Evolutionary conservation across 2,888 invertebrate species (phyloP).

Genomic region (Hoplodrina blanda): DNA sequence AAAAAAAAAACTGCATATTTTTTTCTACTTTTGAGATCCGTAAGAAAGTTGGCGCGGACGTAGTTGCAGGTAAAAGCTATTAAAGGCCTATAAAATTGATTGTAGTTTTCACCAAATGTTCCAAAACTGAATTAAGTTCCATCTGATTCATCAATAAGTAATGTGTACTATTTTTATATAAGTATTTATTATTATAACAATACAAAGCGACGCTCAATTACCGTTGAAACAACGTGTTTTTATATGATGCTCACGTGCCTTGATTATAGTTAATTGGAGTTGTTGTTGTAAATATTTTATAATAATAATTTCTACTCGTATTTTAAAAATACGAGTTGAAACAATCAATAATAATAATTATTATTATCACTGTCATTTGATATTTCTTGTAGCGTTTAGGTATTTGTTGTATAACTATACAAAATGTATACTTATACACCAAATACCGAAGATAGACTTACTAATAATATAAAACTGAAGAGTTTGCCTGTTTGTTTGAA

Average conservation of each 20-base stretch:
- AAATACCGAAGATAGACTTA: too few relatives aligned
- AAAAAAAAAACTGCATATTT: too few relatives aligned
- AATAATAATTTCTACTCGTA: conserved; percentile 1
- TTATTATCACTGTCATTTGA: background rate
- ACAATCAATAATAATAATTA: background rate
- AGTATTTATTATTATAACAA: conserved; percentile 10
- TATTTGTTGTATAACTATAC: background rate
- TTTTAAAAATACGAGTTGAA: background rate
- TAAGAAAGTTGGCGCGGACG: too few relatives aligned
- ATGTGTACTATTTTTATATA: conserved; percentile 1
- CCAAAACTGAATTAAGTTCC: background rate
- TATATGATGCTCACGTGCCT: background rate
- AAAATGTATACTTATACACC: too few relatives aligned
- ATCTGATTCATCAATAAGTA: conserved; percentile 6
- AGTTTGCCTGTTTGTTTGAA: too few relatives aligned
- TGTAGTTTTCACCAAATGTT: background rate
- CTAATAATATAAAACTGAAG: too few relatives aligned
- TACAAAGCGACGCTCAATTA: conserved; percentile 41
- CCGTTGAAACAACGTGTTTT: conserved; percentile 23
- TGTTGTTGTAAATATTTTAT: background rate
- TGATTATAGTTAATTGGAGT: conserved; percentile 35
- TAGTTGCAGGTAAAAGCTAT: too few relatives aligned
- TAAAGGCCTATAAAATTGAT: background rate
- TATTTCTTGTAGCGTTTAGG: conserved; percentile 2
- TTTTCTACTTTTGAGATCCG: too few relatives aligned